phyloP scores from a whole-genome alignment of 2,888 invertebrate species.

The Drosophila limbata region DNA sequence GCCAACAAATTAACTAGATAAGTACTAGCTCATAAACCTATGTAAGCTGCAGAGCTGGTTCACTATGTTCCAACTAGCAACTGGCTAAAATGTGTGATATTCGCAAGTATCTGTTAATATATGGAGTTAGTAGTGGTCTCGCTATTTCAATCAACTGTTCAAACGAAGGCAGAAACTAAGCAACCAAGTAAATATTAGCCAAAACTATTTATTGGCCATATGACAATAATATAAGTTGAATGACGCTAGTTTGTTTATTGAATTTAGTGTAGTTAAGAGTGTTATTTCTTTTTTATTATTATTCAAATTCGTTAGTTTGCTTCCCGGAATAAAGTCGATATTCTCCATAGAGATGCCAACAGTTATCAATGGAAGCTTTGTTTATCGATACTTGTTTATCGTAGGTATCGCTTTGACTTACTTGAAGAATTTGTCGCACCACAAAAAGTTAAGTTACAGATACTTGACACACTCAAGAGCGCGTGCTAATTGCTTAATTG shows the following conservation, averaged over 20 bases:
- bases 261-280: not conserved
- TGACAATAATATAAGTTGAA: not conserved
- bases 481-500: slow-evolving; percentile 29
- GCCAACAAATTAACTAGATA: slow-evolving; percentile 34
- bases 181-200: slow-evolving; percentile 3
- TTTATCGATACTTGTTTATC: not conserved
- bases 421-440: not conserved
- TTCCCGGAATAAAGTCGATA: not conserved
- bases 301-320: not conserved
- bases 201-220: slow-evolving; percentile 1
- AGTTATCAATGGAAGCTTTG: not conserved
- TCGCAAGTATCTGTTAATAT: not conserved
- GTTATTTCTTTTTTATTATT: not conserved
- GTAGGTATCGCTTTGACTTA: not conserved
- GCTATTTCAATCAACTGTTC: slow-evolving; percentile 1
- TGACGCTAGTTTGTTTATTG: not conserved
- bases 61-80: not conserved
- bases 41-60: not conserved
- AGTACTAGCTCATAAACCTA: slow-evolving; percentile 1
- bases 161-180: not conserved
- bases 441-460: slow-evolving; percentile 15
- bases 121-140: not conserved
- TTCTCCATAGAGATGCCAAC: not conserved
- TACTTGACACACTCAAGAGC: slow-evolving; percentile 18
- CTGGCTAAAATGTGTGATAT: not conserved